Percentiles rank a stretch among this genome's conserved stretches.
phyloP scores from a whole-genome alignment of 2,888 invertebrate species.

The Tethea ocularis region DNA sequence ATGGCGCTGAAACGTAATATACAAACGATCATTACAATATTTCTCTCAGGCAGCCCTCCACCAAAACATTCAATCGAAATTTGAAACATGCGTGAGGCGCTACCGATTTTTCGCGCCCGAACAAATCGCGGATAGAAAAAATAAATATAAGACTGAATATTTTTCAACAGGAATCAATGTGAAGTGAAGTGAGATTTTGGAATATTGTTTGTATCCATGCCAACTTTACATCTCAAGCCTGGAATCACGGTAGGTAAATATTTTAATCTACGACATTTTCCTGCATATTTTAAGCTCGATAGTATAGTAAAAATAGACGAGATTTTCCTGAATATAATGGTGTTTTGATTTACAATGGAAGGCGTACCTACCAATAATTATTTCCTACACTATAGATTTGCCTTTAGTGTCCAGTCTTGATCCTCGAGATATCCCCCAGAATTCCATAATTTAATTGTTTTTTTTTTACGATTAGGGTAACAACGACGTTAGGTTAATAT shows the following conservation, averaged over 20 bases:
- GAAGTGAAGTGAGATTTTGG: conserved; percentile 59
- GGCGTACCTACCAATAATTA: neutral
- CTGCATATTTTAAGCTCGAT: conserved; percentile 28
- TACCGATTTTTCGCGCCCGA: conserved; percentile 68
- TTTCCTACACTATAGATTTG: neutral
- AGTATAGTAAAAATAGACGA: neutral
- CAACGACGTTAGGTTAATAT: neutral
- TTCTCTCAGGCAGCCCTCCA: conserved; percentile 31
- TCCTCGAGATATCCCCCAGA: too few species aligned
- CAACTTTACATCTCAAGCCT: conserved; percentile 78
- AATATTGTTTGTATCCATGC: conserved; percentile 62
- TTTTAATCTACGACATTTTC: conserved; percentile 26
- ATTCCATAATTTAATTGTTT: too few species aligned
- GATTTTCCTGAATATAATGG: neutral
- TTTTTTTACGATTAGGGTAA: too few species aligned
- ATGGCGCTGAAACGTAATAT: conserved; percentile 44
- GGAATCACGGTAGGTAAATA: conserved; percentile 80
- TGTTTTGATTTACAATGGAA: neutral
- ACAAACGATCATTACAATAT: conserved; percentile 57
- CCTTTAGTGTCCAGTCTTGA: too few species aligned
- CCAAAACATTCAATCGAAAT: conserved; percentile 73
- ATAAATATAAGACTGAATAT: conserved; percentile 32
- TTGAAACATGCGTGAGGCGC: conserved; percentile 58
- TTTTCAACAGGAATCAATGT: conserved; percentile 47
- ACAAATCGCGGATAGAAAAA: conserved; percentile 52